Evolutionary conservation across 2,797 vertebrate species (phyloP).

Genomic region (Eulemur coronatus): DNA sequence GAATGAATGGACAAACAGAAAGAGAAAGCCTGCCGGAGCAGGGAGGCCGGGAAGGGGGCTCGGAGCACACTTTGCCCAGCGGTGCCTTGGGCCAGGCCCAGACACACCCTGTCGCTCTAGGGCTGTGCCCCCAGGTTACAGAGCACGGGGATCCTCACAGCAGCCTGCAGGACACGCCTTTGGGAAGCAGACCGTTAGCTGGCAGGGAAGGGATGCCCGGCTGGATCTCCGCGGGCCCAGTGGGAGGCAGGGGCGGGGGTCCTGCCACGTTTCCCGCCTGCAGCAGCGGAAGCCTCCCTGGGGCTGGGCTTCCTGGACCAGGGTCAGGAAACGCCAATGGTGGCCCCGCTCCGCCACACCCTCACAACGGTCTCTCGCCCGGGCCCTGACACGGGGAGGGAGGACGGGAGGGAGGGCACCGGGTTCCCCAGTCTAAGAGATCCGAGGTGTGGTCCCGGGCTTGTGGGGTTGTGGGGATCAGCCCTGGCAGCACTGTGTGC

Average conservation of each 20-base stretch:
- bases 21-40: neutral
- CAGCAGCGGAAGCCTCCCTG: neutral
- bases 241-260: neutral
- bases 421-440: neutral
- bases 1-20: neutral
- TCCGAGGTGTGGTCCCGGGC: rapidly evolving
- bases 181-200: neutral
- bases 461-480: too few relatives aligned
- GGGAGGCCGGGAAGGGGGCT: rapidly evolving
- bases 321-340: neutral
- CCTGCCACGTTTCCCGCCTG: neutral
- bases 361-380: rapidly evolving
- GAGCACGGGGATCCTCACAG: neutral
- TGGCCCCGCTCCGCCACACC: neutral
- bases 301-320: slow-evolving; percentile 40
- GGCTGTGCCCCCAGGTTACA: neutral
- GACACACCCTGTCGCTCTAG: rapidly evolving
- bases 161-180: neutral
- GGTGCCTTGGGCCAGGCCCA: rapidly evolving
- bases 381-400: neutral
- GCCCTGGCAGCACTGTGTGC: neutral
- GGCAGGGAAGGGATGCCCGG: neutral
- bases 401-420: neutral
- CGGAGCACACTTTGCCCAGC: rapidly evolving
- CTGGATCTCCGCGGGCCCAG: neutral